Conservation (phyloP, 2,888 invertebrate species). For the Ochropleura plecta region DNA sequence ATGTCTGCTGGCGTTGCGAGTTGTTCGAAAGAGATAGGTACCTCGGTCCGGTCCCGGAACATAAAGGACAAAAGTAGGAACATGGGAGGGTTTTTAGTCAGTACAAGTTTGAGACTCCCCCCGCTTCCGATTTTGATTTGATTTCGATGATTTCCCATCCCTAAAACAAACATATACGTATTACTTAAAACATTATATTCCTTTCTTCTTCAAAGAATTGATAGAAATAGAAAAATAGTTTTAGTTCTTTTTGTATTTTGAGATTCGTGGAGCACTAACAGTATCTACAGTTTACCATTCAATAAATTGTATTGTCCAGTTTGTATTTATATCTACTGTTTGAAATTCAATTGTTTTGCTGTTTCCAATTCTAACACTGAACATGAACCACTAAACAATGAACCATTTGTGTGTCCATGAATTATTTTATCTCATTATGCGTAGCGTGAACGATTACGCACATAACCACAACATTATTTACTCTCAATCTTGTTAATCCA, state of each 20-base stretch:
- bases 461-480: conserved; percentile 16
- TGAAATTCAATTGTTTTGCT: not conserved
- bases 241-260: not conserved
- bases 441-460: conserved; percentile 10
- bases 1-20: too few relatives aligned
- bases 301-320: not conserved
- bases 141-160: too few relatives aligned
- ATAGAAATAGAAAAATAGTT: not conserved
- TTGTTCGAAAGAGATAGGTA: too few relatives aligned
- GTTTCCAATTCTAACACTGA: not conserved
- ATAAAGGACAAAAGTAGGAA: too few relatives aligned
- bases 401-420: not conserved
- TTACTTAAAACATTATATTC: not conserved
- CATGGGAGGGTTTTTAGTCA: too few relatives aligned
- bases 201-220: not conserved
- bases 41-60: too few relatives aligned
- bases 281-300: not conserved
- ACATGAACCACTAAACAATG: too few relatives aligned
- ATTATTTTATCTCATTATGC: not conserved
- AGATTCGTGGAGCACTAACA: not conserved
- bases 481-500: conserved; percentile 11
- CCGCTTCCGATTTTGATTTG: too few relatives aligned
- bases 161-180: too few relatives aligned
- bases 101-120: too few relatives aligned
- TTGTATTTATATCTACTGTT: not conserved